Percentiles rank a stretch among this genome's conserved stretches.
Conservation (phyloP, 1,140 invertebrate species). For the silkworm (Bombyx mori) region DNA sequence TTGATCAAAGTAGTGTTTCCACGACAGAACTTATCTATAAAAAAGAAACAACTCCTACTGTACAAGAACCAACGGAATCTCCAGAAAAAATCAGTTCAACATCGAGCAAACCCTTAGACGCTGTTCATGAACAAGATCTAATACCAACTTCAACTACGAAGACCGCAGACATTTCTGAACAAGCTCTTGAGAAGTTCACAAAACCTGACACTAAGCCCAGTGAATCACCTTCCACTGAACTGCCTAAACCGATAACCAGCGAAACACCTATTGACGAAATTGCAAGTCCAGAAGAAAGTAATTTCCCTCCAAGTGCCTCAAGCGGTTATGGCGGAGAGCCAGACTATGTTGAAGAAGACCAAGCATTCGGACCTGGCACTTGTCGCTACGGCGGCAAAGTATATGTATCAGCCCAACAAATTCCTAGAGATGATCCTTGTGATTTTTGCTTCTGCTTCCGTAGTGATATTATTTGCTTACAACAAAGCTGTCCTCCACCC, state of each 20-base stretch:
- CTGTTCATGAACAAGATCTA: too few relatives aligned
- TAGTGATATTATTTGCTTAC: constrained; percentile 94
- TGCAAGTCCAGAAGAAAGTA: constrained; percentile 41
- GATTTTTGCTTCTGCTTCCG: constrained; percentile 98
- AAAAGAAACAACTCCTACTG: constrained; percentile 6
- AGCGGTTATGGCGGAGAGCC: constrained; percentile 74
- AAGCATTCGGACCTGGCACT: constrained; percentile 86
- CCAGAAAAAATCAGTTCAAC: constrained; percentile 5
- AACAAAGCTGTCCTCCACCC: constrained; percentile 95
- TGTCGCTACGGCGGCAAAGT: constrained; percentile 93
- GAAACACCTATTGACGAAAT: constrained; percentile 42
- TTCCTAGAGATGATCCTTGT: constrained; percentile 93
- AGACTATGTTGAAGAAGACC: constrained; percentile 80
- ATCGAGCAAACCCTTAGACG: too few relatives aligned
- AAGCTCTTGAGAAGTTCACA: constrained; percentile 21
- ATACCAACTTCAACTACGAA: too few relatives aligned
- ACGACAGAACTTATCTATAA: constrained; percentile 8
- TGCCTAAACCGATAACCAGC: constrained; percentile 33
- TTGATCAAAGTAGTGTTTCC: not conserved
- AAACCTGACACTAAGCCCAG: constrained; percentile 31
- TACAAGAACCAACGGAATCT: constrained; percentile 25
- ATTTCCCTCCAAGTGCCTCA: constrained; percentile 52
- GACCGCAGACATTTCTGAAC: too few relatives aligned
- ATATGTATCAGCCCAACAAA: constrained; percentile 94
- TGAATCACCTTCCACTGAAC: constrained; percentile 23